phyloP scores from a whole-genome alignment of 37 sponge, comb jelly and placozoan species.

The Crambe crambe region DNA sequence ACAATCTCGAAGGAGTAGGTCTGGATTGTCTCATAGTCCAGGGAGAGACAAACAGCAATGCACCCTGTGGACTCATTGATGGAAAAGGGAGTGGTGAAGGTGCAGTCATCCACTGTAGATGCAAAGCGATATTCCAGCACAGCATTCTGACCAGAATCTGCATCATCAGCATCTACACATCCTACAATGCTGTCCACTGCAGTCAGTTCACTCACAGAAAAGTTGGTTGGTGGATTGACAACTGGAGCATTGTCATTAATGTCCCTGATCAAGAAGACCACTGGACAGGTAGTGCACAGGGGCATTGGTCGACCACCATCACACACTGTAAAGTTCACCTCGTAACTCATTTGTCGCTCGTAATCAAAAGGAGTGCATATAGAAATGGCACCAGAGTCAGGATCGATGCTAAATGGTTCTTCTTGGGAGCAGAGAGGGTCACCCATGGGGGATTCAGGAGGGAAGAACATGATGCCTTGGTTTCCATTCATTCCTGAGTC shows the following conservation, averaged over 20 bases:
- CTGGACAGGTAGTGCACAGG: slow-evolving; percentile 13
- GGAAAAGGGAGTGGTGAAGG: slow-evolving; percentile 39
- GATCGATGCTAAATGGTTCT: slow-evolving; percentile 45
- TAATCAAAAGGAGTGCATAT: slow-evolving; percentile 51
- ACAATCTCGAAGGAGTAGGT: slow-evolving; percentile 42
- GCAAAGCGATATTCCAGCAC: slow-evolving; percentile 12
- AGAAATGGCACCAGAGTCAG: slow-evolving; percentile 40
- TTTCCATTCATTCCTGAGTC: slow-evolving; percentile 62
- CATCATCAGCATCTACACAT: slow-evolving; percentile 67
- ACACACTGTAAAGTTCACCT: slow-evolving; percentile 47
- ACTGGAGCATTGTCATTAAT: slow-evolving; percentile 71
- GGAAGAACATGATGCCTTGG: background rate
- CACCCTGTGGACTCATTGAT: slow-evolving; percentile 54
- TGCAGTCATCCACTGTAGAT: slow-evolving; percentile 1
- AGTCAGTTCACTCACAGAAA: slow-evolving; percentile 60
- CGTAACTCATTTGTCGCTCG: slow-evolving; percentile 37
- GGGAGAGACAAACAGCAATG: slow-evolving; percentile 29
- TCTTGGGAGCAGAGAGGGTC: slow-evolving; percentile 33
- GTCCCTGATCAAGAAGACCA: slow-evolving; percentile 53
- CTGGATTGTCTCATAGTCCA: slow-evolving; percentile 57
- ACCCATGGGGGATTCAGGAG: slow-evolving; percentile 3
- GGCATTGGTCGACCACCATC: slow-evolving; percentile 36
- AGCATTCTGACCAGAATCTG: slow-evolving; percentile 57
- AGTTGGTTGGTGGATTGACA: slow-evolving; percentile 34
- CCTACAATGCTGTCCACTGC: slow-evolving; percentile 28